Percentiles rank a stretch among this genome's conserved stretches.
Evolutionary conservation across 2,797 vertebrate species (phyloP).

Genomic region (Muraenolepis orangiensis): DNA sequence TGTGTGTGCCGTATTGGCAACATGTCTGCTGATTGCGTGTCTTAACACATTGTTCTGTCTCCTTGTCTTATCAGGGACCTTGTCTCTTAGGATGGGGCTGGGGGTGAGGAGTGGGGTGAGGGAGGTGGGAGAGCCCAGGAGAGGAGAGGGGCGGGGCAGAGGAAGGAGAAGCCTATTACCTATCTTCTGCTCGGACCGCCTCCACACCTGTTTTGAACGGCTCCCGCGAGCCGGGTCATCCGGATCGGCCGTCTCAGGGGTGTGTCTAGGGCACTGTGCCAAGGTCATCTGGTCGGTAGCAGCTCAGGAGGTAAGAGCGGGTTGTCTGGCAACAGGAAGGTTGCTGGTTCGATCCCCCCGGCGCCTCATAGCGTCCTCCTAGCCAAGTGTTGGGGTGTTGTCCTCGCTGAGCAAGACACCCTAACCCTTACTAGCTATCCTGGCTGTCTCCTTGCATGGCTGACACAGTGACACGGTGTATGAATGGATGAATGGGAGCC

Average conservation of each 20-base stretch:
- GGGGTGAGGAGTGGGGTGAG: neutral
- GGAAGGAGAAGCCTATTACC: no score
- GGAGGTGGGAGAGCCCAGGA: neutral
- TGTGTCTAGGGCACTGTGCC: neutral
- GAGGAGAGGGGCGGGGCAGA: neutral
- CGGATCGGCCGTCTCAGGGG: neutral
- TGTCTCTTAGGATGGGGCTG: neutral
- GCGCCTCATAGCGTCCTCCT: no score
- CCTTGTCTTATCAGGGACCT: conserved; percentile 17
- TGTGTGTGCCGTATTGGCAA: conserved; percentile 23
- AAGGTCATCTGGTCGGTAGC: no score
- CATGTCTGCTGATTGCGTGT: conserved; percentile 26
- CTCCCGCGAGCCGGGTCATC: neutral
- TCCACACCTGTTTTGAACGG: neutral
- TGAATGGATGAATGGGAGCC: no score
- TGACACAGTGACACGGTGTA: no score
- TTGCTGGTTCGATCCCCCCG: no score
- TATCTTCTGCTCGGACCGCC: neutral
- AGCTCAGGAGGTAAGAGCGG: no score
- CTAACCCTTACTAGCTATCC: no score
- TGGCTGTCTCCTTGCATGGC: no score
- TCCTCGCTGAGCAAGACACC: no score
- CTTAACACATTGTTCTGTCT: conserved; percentile 21
- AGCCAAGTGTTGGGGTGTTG: no score
- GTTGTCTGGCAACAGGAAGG: no score